Conservation (phyloP, 2,797 vertebrate genomes). For the Monodelphis domestica region DNA sequence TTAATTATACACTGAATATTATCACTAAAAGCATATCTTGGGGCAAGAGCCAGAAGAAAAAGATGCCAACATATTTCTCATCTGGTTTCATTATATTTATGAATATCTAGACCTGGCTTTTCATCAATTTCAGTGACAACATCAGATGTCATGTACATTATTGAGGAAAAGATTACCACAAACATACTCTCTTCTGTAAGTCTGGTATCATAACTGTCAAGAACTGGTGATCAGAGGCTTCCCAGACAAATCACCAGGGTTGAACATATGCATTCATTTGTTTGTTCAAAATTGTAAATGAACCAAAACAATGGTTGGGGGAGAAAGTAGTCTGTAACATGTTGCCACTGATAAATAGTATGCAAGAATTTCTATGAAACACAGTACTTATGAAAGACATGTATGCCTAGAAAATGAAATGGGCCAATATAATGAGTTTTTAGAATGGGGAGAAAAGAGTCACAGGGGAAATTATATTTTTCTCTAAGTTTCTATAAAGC, state of each 20-base stretch:
- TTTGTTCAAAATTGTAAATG: background rate
- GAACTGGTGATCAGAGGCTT: background rate
- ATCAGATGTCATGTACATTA: accelerated
- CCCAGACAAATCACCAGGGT: background rate
- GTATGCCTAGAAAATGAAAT: background rate
- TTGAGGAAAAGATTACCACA: background rate
- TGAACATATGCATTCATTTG: background rate
- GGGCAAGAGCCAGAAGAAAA: background rate
- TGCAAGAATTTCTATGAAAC: background rate
- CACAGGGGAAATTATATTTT: background rate
- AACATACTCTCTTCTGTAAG: background rate
- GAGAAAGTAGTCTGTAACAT: background rate
- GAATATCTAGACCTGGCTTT: background rate
- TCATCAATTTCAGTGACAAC: background rate
- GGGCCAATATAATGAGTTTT: background rate
- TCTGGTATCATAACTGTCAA: background rate
- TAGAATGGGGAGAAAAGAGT: background rate
- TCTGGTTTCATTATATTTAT: background rate
- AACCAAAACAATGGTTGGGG: background rate
- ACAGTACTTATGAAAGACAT: background rate
- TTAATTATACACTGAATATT: no score
- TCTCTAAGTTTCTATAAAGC: background rate
- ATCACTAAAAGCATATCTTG: no score
- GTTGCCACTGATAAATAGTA: background rate
- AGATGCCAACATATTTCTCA: background rate